Base-by-base conservation (phyloP, 92 coral and sea anemone genomes). In the Siderastrea siderea region DNA sequence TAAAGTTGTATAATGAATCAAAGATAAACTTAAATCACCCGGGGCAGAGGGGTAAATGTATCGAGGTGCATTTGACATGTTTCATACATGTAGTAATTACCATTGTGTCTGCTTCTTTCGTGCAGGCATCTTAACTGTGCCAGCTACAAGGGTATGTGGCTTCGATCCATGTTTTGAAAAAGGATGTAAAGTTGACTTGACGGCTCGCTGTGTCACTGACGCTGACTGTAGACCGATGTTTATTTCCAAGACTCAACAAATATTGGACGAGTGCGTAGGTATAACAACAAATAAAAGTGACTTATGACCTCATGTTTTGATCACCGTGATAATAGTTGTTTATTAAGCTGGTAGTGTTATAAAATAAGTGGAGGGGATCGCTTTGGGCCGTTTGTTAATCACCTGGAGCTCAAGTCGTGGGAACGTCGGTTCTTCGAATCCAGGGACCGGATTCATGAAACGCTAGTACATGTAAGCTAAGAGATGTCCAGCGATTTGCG, bases 251-350 rank as follows among this genome's bases (percentile, higher is more conserved):
- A 85, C 85, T 19, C 90, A 92, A 68, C 72, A 73, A 51, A 80
- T 92, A 78, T 81, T 96, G 55, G 86, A 84, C 74, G 92, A 93
- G 62, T 96, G 99, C 79, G 84, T 81, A 91, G 99, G 99, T 94
- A 90, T 26, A 83, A 74, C n/a, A 26, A 6, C 71, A 52, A 6
- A 19, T 50, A 11, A 38, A 17, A n/a, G 16, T 62, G 65, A 75
- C 11, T 38, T 19, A 54, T 16, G 9, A 3, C 3, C 3, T n/a
- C 71, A 6, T 6, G 11, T 66, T 12, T 16, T n/a, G 11, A 19
- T 19, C 47, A 16, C 46, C 47, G 2, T 5, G 70, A 26, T 26
- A 26, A 26, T 26, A 26, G 38, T 26, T 26, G 38, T 26, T 26
- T 26, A 26, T 26, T 26, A 26, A 26, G 38, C 38, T 26, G 38